phyloP scores from a whole-genome alignment of 2,797 vertebrate genomes.

The Pseudomugil gertrudae region DNA sequence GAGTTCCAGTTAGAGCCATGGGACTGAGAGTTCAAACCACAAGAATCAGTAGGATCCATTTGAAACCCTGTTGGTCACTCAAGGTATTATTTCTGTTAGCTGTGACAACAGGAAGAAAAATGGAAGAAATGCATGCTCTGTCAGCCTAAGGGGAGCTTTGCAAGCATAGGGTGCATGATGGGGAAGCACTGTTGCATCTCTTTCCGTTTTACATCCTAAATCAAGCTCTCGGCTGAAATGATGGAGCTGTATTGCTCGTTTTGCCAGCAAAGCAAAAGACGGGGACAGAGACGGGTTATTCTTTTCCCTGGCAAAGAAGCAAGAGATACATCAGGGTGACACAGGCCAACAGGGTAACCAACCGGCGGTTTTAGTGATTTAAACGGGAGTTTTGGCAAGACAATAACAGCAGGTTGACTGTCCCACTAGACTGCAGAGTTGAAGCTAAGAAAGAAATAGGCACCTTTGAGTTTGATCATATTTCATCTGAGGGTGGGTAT shows the following conservation, averaged over 20 bases:
- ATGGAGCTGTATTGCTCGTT: background rate
- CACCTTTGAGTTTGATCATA: background rate
- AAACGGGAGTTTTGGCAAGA: background rate
- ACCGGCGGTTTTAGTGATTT: background rate
- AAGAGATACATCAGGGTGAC: background rate
- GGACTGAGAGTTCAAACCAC: background rate
- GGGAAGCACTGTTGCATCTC: background rate
- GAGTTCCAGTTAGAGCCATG: background rate
- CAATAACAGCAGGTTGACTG: background rate
- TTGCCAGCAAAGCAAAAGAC: background rate
- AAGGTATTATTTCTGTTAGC: background rate
- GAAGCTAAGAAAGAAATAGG: background rate
- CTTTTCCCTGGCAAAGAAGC: background rate
- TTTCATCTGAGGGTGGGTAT: background rate
- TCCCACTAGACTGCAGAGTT: background rate
- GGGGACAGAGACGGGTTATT: background rate
- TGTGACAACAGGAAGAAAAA: background rate
- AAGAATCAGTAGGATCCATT: background rate
- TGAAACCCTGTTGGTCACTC: slow-evolving; percentile 1
- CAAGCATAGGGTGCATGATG: background rate
- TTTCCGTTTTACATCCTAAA: background rate
- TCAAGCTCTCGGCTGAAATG: background rate
- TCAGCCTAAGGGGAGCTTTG: background rate
- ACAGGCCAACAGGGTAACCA: background rate
- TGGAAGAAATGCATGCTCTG: background rate